These are phyloP conservation scores for Mayetiola destructor DNA, from an alignment of 2,888 invertebrate species.

Conservation along the genomic window DNA sequence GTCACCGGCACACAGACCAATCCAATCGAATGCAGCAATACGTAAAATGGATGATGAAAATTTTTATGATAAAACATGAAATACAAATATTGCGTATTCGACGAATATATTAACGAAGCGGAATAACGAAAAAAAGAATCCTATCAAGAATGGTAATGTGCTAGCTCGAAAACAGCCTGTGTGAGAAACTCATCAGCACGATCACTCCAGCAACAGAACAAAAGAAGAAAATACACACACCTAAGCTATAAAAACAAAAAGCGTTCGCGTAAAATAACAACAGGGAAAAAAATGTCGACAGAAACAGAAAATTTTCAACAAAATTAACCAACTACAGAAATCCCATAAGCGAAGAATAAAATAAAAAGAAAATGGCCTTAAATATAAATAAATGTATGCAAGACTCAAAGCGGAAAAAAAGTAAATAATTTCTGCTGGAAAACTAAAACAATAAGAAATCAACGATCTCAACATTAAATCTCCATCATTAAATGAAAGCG, in stretches of 20 bases:
- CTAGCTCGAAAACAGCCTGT: neutral
- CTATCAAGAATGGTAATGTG: neutral
- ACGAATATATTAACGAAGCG: neutral
- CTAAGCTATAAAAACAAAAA: neutral
- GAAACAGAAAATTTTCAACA: no score
- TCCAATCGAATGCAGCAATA: neutral
- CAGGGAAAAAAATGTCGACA: neutral
- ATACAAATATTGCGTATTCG: neutral
- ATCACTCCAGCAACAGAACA: neutral
- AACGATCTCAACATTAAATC: neutral
- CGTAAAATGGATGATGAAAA: neutral
- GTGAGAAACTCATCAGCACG: slow-evolving; percentile 2
- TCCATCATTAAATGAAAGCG: no score
- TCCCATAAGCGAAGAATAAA: neutral
- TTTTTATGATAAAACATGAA: neutral
- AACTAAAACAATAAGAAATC: neutral
- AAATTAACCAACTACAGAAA: no score
- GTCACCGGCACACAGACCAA: neutral
- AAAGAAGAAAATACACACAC: neutral
- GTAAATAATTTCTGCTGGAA: no score
- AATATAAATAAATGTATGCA: neutral
- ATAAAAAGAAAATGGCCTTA: neutral
- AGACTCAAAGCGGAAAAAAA: neutral
- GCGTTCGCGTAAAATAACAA: neutral
- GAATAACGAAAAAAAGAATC: neutral